Base-by-base conservation (phyloP, 2,888 invertebrate species). In the Dicycla oo region DNA sequence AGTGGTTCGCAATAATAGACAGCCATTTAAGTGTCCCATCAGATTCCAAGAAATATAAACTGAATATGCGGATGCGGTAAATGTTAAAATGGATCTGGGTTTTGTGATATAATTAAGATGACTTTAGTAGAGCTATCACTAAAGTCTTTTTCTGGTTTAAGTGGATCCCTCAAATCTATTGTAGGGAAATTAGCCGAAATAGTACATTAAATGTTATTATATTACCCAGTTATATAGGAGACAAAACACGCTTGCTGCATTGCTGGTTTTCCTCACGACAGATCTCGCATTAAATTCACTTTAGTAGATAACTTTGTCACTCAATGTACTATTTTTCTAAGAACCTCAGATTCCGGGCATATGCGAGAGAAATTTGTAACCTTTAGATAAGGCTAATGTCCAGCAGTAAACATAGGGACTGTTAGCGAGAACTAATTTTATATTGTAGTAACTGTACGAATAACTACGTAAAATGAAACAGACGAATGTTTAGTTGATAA, bases 401-500 rank as follows among this genome's bases (percentile, higher is more conserved):
- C 38, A 23, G 11, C 2, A 47, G 13, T 23, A 47, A 58, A 30
- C 30, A 45, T 0, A 23, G 1, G 7, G 7, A 40, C 23, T n/a
- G 11, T 23, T 60, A 40, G 13, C 13, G 23, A 77, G 34, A 34
- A 65, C n/a, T 65, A 65, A 73, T 61, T 73, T 40, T 60, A 56
- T 60, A 63, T 60, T 34, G 34, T 38, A 63, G 38, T 47, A 54
- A 75, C 30, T 23, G 57, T 23, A 61, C 43, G 13, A 43, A 15
- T 15, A 43, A 10, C 40, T 40, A 40, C 11, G 40, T 40, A 8
- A 11, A 49, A 11, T 66, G n/a, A 62, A 78, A 69, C 38, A 53
- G 10, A 38, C 40, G 65, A 62, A 51, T 62, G 68, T 82, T 72
- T 77, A 54, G 62, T 63, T 66, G 8, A 34, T 34, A 68, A 71